These are phyloP conservation scores for Pelusios castaneus DNA, from an alignment of 2,113 vertebrate species.

Conservation along the genomic window DNA sequence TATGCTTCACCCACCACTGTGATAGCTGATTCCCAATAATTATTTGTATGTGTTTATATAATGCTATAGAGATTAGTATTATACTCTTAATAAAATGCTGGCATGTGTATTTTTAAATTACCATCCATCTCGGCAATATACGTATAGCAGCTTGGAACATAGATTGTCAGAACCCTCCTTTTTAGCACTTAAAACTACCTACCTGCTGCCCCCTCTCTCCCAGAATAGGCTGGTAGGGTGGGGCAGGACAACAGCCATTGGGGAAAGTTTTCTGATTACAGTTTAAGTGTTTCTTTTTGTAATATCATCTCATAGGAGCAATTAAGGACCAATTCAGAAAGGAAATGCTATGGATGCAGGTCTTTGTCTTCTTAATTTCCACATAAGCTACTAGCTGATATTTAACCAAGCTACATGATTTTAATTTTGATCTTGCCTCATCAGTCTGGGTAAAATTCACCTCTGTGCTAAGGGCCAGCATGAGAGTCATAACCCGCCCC, in stretches of 20 bases:
- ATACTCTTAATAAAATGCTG: not conserved
- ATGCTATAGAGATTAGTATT: not conserved
- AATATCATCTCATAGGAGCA: not conserved
- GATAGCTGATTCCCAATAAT: not conserved
- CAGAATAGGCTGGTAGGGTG: not conserved
- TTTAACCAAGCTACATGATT: not conserved
- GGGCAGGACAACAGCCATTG: not conserved
- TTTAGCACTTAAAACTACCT: fast-evolving
- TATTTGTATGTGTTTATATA: not conserved
- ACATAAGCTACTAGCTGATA: not conserved
- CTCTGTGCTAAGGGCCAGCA: not conserved
- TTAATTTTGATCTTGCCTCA: not conserved
- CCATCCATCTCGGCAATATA: not conserved
- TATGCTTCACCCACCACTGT: not conserved
- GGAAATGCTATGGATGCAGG: not conserved
- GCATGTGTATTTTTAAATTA: not conserved
- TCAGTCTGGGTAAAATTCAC: not conserved
- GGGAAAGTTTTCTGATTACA: not conserved
- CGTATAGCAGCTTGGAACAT: not conserved
- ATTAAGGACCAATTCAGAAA: not conserved
- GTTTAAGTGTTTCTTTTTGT: not conserved
- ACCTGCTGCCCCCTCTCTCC: not conserved
- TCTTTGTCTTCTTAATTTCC: not conserved
- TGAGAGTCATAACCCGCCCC: not conserved
- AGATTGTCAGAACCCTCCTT: not conserved